These are phyloP conservation scores for Mungos mungo DNA, from an alignment of 2,113 vertebrate species.

Conservation along the genomic window DNA sequence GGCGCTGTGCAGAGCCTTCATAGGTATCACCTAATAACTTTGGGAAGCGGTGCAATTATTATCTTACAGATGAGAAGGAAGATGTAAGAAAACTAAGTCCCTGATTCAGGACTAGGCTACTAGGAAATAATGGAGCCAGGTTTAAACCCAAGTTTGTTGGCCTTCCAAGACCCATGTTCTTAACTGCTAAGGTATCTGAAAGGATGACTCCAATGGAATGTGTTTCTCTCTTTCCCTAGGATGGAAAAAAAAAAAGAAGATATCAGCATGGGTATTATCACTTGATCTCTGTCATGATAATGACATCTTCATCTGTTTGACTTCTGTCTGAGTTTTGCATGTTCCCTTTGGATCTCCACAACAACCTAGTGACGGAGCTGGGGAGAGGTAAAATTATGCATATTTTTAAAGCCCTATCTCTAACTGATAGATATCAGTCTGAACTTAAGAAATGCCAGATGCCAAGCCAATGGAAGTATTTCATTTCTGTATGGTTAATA, in stretches of 20 bases:
- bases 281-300: background rate
- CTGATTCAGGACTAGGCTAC: background rate
- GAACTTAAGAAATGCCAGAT: background rate
- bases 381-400: background rate
- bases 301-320: background rate
- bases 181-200: background rate
- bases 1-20: background rate
- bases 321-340: background rate
- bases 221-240: background rate
- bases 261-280: background rate
- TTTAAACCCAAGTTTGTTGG: background rate
- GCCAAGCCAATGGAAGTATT: background rate
- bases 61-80: background rate
- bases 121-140: background rate
- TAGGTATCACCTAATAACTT: background rate
- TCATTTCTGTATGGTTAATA: background rate
- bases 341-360: background rate
- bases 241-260: conserved; percentile 25
- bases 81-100: background rate
- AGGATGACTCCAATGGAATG: background rate
- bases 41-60: background rate
- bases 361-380: background rate
- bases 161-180: background rate
- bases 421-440: background rate
- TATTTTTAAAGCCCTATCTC: background rate